Evolutionary conservation across 2,113 vertebrate species (phyloP).

Genomic region (Haemorhous mexicanus): DNA sequence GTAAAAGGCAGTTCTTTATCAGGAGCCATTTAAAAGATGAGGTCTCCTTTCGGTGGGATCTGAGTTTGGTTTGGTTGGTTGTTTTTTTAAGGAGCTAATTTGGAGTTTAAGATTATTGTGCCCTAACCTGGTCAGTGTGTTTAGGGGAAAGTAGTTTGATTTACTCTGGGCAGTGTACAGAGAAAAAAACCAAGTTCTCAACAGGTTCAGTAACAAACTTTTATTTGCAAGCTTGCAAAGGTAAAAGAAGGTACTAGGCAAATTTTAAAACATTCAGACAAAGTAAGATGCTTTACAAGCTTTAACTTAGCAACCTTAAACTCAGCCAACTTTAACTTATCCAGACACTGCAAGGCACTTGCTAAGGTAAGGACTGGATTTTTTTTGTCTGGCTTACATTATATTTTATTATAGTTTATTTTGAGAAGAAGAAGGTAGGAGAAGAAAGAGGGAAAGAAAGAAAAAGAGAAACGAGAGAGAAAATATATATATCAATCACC

Average conservation of each 20-base stretch:
- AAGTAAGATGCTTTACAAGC: not conserved
- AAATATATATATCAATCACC: rapidly evolving
- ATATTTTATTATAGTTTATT: not conserved
- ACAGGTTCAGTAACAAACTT: not conserved
- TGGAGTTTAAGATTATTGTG: not conserved
- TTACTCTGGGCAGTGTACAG: not conserved
- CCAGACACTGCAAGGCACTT: not conserved
- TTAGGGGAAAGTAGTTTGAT: not conserved
- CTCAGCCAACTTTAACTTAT: not conserved
- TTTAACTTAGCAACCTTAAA: not conserved
- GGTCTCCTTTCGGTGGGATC: not conserved
- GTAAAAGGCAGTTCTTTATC: not conserved
- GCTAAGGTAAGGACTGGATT: not conserved
- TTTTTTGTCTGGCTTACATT: not conserved
- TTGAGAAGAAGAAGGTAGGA: not conserved
- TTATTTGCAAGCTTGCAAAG: not conserved
- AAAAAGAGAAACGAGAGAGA: not conserved
- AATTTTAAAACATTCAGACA: not conserved
- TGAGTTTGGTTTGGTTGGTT: not conserved
- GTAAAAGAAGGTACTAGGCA: not conserved
- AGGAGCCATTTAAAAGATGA: not conserved
- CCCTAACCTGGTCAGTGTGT: rapidly evolving
- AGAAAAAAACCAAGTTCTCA: not conserved
- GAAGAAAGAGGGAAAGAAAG: not conserved
- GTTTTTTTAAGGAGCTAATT: not conserved